Conservation (phyloP, 2,888 invertebrate genomes). For the Luperina nickerlii region DNA sequence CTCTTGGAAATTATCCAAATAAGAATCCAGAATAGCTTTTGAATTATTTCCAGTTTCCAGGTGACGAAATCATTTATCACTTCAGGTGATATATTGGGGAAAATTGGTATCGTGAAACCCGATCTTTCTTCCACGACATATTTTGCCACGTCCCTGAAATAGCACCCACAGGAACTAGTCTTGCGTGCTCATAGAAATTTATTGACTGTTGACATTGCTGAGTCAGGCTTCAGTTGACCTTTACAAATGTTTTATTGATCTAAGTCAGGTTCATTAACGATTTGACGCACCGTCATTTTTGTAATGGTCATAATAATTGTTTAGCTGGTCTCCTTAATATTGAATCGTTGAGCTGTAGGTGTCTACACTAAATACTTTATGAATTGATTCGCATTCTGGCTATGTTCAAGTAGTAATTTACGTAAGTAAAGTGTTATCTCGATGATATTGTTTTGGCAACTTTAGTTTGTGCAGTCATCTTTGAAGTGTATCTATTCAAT, state of each 20-base stretch:
- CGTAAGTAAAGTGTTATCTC: not conserved
- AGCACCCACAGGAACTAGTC: slow-evolving; percentile 2
- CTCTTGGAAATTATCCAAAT: slow-evolving; percentile 41
- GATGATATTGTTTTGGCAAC: not conserved
- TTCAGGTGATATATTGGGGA: slow-evolving; percentile 14
- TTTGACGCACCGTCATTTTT: slow-evolving; percentile 51
- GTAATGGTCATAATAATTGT: slow-evolving; percentile 23
- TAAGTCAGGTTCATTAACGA: slow-evolving; percentile 52
- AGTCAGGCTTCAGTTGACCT: slow-evolving; percentile 64
- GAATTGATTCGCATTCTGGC: not conserved
- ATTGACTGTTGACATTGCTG: slow-evolving; percentile 51
- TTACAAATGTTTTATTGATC: slow-evolving; percentile 65
- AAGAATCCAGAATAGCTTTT: slow-evolving; percentile 26
- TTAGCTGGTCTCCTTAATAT: slow-evolving; percentile 21
- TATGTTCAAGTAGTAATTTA: not conserved
- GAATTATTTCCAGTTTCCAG: slow-evolving; percentile 9
- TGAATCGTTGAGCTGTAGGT: not conserved
- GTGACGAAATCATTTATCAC: slow-evolving; percentile 38
- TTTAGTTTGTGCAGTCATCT: not conserved
- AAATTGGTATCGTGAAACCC: slow-evolving; percentile 18
- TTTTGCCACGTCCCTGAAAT: slow-evolving; percentile 28
- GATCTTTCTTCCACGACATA: slow-evolving; percentile 25
- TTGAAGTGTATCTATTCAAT: not conserved
- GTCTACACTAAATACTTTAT: not conserved
- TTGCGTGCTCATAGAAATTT: slow-evolving; percentile 53